These are phyloP conservation scores for Willowsia nigromaculata DNA, from an alignment of 2,888 invertebrate genomes.

Conservation along the genomic window DNA sequence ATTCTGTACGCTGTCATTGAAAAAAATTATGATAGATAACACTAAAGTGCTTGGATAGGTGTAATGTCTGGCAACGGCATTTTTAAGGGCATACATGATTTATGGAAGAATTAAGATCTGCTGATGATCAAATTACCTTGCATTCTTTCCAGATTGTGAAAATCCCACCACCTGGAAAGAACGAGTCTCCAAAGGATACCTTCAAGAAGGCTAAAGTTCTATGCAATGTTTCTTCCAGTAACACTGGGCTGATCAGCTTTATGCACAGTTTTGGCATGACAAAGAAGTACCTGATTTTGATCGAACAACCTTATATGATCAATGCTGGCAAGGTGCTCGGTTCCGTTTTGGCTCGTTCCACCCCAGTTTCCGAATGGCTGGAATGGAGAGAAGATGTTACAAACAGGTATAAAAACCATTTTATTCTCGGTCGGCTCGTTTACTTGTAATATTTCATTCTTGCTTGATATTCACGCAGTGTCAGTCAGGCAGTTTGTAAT, in stretches of 20 bases:
- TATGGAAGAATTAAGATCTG: background rate
- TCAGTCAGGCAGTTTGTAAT: background rate
- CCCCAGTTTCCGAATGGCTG: slow-evolving; percentile 80
- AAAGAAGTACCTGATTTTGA: slow-evolving; percentile 82
- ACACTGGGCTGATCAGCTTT: slow-evolving; percentile 80
- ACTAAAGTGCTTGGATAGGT: background rate
- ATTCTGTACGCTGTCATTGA: slow-evolving; percentile 76
- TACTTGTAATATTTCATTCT: background rate
- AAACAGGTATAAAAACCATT: slow-evolving; percentile 75
- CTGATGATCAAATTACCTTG: background rate
- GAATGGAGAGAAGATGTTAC: slow-evolving; percentile 80
- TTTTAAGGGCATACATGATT: background rate
- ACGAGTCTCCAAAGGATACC: slow-evolving; percentile 76
- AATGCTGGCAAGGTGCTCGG: slow-evolving; percentile 79
- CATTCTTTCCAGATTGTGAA: slow-evolving; percentile 77
- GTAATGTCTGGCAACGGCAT: background rate
- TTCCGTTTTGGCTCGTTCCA: slow-evolving; percentile 58
- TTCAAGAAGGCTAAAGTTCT: slow-evolving; percentile 79
- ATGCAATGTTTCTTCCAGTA: slow-evolving; percentile 79
- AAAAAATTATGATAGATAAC: background rate
- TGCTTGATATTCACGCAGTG: background rate
- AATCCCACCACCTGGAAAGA: slow-evolving; percentile 78
- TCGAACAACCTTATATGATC: slow-evolving; percentile 82
- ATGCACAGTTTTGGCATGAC: slow-evolving; percentile 83
- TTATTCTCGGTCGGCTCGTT: background rate